Base-by-base conservation (phyloP, 1,140 invertebrate species). In the Calliphora vicina region DNA sequence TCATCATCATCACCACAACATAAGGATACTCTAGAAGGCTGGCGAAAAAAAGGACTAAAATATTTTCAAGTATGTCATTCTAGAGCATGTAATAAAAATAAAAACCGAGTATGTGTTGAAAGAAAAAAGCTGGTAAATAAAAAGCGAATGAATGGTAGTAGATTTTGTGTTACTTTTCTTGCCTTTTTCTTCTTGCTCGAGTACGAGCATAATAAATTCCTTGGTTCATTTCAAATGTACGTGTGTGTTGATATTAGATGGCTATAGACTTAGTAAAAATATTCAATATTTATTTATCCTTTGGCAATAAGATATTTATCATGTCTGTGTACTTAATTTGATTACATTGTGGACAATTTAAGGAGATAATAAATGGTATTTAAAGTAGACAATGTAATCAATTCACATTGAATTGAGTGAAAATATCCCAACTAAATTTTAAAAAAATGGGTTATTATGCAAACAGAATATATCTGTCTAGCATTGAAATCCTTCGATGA, bases 281-380 rank as follows among this genome's bases (percentile, higher is more conserved):
- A 67, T 67, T 67, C 61, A 67, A 67, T 67, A 67, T 67, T 67
- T 67, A 67, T 67, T 67, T 67, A 67, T 67, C 61, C 61, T 23
- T 23, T 23, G 61, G 61, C 61, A 67, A 67, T 25, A 67, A 20
- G 61, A 67, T 67, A 67, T 67, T 67, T 67, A 67, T 67, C 20
- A 67, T 67, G 61, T 67, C 17, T 50, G 50, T 57, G 61, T 67
- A 67, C 61, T 67, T 67, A 67, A 67, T 67, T 67, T 67, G 61
- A 67, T 67, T 67, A 67, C 61, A 67, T 67, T 67, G 61, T 67
- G 61, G 61, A 67, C 61, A 67, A 67, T 67, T 67, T 67, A 67
- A 67, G 10, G n/a, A 23, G n/a, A 67, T 25, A 67, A 67, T 23
- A 67, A 67, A 67, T 67, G 61, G n/a, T 67, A 23, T 67, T 67